Evolutionary conservation across 1,140 invertebrate genomes (phyloP), one percentile per base, ranked within the genome.

Genomic region (Euura saliciscinereae): DNA sequence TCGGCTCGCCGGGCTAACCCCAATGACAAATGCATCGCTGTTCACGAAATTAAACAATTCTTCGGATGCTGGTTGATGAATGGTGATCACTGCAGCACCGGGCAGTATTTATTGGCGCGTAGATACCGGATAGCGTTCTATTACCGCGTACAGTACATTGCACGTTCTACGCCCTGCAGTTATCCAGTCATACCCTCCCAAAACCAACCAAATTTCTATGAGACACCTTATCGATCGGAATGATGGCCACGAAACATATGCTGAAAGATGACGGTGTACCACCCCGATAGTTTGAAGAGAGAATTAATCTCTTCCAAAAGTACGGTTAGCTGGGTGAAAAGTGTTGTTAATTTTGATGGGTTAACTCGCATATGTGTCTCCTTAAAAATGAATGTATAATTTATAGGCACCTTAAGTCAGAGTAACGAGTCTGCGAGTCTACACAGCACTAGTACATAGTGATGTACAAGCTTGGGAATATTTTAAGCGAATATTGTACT

Each of bases 71-170:
- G 42, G 44, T 43, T 43, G 3, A 28, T 71, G 28, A 71, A 64
- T 67, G 44, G 43, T 73, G 70, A 75, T 71, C 75, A 75, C 73
- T 76, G 71, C 73, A 70, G 71, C 74, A 74, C 69, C 74, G 45
- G 43, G 64, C 10, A 71, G 79, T 80, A 81, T 82, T 81, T 78
- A 80, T 76, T 76, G 77, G 71, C 74, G 73, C 72, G 76, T 73
- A 81, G 78, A 82, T 82, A 73, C 73, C 75, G 77, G 79, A 79
- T 77, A 80, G 72, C 74, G 75, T 76, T 64, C 0, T 28, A 28
- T 28, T 28, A 28, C 28, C 28, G 28, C 28, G 1, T 28, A 1
- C 28, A 28, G 28, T 28, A 28, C 28, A 28, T 28, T 28, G 28
- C 28, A 28, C 28, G 28, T 28, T 28, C 28, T 28, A 28, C 28